Evolutionary conservation across 2,797 vertebrate species (phyloP), one percentile per base, ranked within the genome.

Genomic region (Cossypha polioptera): DNA sequence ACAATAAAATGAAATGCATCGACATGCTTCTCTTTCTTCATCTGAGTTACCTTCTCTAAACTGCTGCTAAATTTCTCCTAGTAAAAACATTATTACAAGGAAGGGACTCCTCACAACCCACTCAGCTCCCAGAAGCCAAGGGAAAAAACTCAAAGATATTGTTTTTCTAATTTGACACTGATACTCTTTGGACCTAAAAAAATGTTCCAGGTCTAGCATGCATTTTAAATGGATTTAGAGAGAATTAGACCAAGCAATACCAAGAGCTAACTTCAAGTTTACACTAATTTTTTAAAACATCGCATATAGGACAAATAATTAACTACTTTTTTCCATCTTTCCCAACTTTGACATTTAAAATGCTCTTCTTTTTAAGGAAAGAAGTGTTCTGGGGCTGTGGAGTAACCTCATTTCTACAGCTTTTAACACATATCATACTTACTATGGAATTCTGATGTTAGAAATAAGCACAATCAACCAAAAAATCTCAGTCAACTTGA

Each of bases 91-190:
- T 95, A 79, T 92, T 90, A 58, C 72, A 89, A 94, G 77, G 69
- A 94, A 94, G 83, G 88, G 91, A 92, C n/a, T 86, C 85, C 92
- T 79, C 82, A 75, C 85, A 86, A 95, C 86, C 95, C 97, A 96
- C 93, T 96, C 93, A 97, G 87, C 86, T 97, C 90, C 73, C 96
- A 91, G 90, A 95, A 95, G 86, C 76, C 79, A 88, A 95, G 53
- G 89, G 57, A 90, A 91, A 51, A 96, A 95, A 94, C 29, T 80
- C 59, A 72, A 77, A 91, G 31, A 95, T 17, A 94, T 33, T 94
- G 72, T 94, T 96, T 97, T 93, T 93, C 59, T 92, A 94, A 88
- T 94, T 96, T 94, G 79, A 95, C 63, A 92, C 68, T 68, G 63
- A 94, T 92, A 79, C 38, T 88, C 79, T 90, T 89, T 90, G 69